These are phyloP conservation scores for Phortica variegata DNA, from an alignment of 1,140 invertebrate genomes.

Conservation along the genomic window DNA sequence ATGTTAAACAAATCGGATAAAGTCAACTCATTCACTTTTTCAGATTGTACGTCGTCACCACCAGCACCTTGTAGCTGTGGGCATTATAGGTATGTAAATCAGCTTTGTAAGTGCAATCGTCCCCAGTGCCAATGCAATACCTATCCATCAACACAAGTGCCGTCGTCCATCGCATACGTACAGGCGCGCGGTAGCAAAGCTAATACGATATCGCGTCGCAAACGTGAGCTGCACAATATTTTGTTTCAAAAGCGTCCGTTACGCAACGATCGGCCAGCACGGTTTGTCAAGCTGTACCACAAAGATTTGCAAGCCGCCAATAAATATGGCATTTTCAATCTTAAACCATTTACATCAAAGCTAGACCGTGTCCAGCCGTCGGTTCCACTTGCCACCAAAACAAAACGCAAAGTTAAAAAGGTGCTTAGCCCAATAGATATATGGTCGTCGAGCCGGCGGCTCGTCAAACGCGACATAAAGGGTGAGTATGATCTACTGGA, in stretches of 20 bases:
- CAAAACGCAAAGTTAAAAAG: slow-evolving; percentile 42
- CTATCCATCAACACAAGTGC: background rate
- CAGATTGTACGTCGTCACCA: slow-evolving; percentile 34
- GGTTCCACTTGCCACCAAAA: background rate
- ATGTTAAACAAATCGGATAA: no score
- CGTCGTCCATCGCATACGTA: slow-evolving; percentile 3
- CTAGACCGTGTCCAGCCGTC: no score
- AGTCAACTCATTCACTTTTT: background rate
- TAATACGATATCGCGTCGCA: slow-evolving; percentile 38
- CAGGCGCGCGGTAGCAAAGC: slow-evolving; percentile 1
- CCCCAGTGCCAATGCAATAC: background rate
- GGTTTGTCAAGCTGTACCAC: slow-evolving; percentile 40
- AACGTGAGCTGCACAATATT: slow-evolving; percentile 26
- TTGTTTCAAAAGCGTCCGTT: slow-evolving; percentile 29
- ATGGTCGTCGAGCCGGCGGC: slow-evolving; percentile 14
- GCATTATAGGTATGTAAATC: slow-evolving; percentile 40
- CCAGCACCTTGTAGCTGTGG: slow-evolving; percentile 34
- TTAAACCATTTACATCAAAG: no score
- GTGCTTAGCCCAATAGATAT: slow-evolving; percentile 12
- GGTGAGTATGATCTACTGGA: slow-evolving; percentile 48
- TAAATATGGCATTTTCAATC: slow-evolving; percentile 18
- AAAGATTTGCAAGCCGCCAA: slow-evolving; percentile 33
- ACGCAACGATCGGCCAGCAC: slow-evolving; percentile 37
- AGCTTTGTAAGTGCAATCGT: background rate
- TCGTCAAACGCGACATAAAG: slow-evolving; percentile 47